phyloP scores from a whole-genome alignment of 2,113 vertebrate species.

The Andinoacara biseriatus region DNA sequence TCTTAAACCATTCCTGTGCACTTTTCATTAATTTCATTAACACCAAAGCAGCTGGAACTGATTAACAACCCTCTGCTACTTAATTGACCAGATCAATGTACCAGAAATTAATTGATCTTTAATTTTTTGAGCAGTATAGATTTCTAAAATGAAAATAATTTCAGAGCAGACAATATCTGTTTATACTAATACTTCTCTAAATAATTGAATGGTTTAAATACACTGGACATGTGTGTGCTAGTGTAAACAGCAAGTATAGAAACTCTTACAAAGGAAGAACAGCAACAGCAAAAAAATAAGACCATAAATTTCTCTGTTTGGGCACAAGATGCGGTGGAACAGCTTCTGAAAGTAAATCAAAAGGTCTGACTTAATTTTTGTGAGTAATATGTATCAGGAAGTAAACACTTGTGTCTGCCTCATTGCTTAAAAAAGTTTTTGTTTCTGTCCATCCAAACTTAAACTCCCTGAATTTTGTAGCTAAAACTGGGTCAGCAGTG shows the following conservation, averaged over 20 bases:
- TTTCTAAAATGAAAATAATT: neutral
- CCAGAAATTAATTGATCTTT: too few relatives aligned
- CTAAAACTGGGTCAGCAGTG: constrained; percentile 3
- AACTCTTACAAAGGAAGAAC: neutral
- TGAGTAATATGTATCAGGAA: neutral
- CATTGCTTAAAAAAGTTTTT: neutral
- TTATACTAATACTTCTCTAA: neutral
- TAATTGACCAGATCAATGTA: too few relatives aligned
- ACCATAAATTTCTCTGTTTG: neutral
- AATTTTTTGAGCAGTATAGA: neutral
- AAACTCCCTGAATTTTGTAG: neutral
- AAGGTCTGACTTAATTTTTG: neutral
- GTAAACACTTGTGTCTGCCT: neutral
- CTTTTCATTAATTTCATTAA: too few relatives aligned
- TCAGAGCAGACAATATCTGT: neutral
- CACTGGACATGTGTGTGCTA: neutral
- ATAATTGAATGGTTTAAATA: neutral
- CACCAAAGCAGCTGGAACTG: too few relatives aligned
- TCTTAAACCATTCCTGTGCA: too few relatives aligned
- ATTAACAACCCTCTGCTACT: too few relatives aligned
- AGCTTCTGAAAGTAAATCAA: neutral
- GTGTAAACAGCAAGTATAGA: neutral
- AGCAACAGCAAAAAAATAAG: neutral
- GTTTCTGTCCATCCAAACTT: neutral
- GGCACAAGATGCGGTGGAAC: neutral